Percentiles rank a stretch among this genome's conserved stretches.
phyloP scores from a whole-genome alignment of 2,888 invertebrate genomes.

The Drosophila rubida region DNA sequence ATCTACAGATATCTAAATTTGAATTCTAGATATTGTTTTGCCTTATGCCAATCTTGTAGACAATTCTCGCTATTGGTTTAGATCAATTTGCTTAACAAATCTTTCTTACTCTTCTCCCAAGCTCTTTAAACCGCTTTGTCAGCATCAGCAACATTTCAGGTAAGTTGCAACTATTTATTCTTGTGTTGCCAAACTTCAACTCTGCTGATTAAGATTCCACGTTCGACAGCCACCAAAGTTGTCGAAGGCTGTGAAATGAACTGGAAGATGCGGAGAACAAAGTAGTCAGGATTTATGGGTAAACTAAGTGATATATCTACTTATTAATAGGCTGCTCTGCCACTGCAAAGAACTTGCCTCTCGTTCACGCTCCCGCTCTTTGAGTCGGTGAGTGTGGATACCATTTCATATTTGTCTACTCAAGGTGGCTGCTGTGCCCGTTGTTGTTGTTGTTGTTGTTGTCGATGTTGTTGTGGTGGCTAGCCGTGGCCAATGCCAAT shows the following conservation, averaged over 20 bases:
- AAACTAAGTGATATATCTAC: constrained; percentile 56
- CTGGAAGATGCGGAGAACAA: constrained; percentile 3
- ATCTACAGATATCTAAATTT: too few species aligned
- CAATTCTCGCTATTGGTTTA: too few species aligned
- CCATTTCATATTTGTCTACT: constrained; percentile 58
- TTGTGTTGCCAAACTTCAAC: neutral
- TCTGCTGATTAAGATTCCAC: neutral
- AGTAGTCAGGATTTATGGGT: constrained; percentile 48
- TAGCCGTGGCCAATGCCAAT: constrained; percentile 78
- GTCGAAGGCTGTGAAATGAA: constrained; percentile 1
- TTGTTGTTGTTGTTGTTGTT: constrained; percentile 55
- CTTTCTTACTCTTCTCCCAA: neutral
- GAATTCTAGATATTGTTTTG: too few species aligned
- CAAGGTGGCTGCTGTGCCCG: constrained; percentile 22
- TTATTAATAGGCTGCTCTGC: constrained; percentile 54
- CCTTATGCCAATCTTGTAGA: too few species aligned
- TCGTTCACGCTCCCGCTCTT: neutral
- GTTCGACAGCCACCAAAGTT: constrained; percentile 14
- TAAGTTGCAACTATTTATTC: neutral
- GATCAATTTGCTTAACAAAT: too few species aligned
- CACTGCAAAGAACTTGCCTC: constrained; percentile 29
- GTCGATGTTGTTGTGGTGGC: constrained; percentile 54
- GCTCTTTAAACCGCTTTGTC: neutral
- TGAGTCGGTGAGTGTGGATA: constrained; percentile 36
- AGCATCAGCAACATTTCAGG: neutral